Evolutionary conservation across 1,140 invertebrate genomes (phyloP), one percentile per base, ranked within the genome.

Genomic region (Drosophila orosa): DNA sequence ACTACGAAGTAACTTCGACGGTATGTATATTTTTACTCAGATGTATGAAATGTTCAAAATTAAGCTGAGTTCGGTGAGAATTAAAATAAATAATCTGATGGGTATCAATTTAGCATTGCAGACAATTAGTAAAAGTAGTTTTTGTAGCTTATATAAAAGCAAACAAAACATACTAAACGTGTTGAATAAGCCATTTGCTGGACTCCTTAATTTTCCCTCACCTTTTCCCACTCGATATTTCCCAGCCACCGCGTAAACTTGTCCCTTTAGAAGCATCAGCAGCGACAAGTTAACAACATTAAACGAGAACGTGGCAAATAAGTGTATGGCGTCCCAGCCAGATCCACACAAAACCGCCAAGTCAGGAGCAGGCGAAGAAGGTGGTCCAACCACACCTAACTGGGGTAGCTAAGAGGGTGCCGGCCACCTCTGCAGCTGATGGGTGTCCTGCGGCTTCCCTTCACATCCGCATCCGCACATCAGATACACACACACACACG

Each of bases 281-380:
- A 66, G 68, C 44, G 69, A 66, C 60, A 79, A 58, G 40, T 33
- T 61, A 78, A 68, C 60, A 80, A 60, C 81, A 85, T 84, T 80
- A 73, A 78, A 78, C 73, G 61, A 71, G 61, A 52, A 62, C 74
- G 74, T 81, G 82, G 69, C 74, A 76, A 81, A 78, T 75, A 65
- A 65, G 78, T 74, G 50, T 33, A 42, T 57, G 59, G 78, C 55
- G 59, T 63, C 54, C 22, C 48, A 25, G 19, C 13, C 50, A 55
- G 57, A 40, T 58, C 61, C 73, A 45, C 80, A 80, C 54, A 65
- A 83, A 80, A 81, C 73, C 81, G 59, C 74, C 63, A 69, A 85
- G 74, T 78, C 81, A 80, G 62, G 47, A 24, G 40, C 65, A 71
- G 68, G 47, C 48, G 35, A 45, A 58, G 61, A 42, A 76, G 72